Base-by-base conservation (phyloP, 2,797 vertebrate species). In the Morelia viridis region DNA sequence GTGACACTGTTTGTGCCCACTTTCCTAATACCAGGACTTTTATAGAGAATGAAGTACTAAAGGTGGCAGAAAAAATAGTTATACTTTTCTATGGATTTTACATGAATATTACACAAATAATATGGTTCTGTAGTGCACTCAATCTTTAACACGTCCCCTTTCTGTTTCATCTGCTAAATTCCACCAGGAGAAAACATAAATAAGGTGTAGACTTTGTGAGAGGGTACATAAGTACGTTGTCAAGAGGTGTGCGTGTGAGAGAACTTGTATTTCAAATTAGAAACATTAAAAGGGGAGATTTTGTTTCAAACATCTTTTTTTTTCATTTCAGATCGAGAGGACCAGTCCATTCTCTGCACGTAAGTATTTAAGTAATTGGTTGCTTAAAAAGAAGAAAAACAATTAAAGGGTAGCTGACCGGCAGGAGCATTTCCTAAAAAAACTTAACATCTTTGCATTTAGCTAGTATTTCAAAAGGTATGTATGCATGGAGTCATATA, bases 341-440 rank as follows among this genome's bases (percentile, higher is more conserved):
- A 99, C 97, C 99, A 99, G 96, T 99, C 99, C 96, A 99, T 99
- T 95, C 98, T 99, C 95, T 99, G 99, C 99, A 99, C 99, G 99
- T 99, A 98, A 99, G 99, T 99, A 95, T 94, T 88, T 92, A 50
- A n/a, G 35, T 2, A 93, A 61, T 60, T 91, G 91, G 24, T 17
- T 64, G 56, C 50, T 92, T 60, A 22, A 71, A 85, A 35, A 65
- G 58, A 13, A 86, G 61, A 46, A 91, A 94, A 19, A 80, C 85
- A 83, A 13, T 0, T 22, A 87, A 88, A 91, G 31, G 56, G 11
- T 11, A 46, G 68, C 57, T 87, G 85, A 46, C 11, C 10, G 13
- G 50, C 35, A 89, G 19, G 41, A 60, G 7, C 2, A 12, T 13
- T 86, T 71, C n/a, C 31, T 31, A 7, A 71, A 12, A 71, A 86